Evolutionary conservation across 2,888 invertebrate species (phyloP).

Genomic region (Helicoverpa assulta): DNA sequence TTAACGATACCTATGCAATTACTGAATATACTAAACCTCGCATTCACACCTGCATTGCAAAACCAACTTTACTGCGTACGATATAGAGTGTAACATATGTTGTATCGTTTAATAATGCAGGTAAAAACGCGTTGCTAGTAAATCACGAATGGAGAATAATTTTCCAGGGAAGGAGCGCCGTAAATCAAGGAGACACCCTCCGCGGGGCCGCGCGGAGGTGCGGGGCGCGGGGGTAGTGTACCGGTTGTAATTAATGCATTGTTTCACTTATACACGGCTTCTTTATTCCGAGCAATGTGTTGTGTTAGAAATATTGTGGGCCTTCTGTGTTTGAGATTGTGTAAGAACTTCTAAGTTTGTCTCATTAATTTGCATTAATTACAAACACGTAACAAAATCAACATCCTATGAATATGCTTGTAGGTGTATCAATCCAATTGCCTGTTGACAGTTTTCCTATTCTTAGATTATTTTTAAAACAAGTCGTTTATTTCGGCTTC

Average conservation of each 20-base stretch:
- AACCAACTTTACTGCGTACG: slow-evolving; percentile 39
- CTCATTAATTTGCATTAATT: no score
- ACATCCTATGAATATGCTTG: no score
- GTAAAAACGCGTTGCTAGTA: slow-evolving; percentile 79
- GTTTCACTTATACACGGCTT: slow-evolving; percentile 62
- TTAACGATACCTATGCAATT: slow-evolving; percentile 64
- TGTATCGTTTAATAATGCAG: slow-evolving; percentile 69
- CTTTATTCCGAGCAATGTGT: slow-evolving; percentile 44
- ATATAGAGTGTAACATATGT: slow-evolving; percentile 49
- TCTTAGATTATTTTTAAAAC: no score
- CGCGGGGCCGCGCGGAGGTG: slow-evolving; percentile 14
- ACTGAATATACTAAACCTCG: slow-evolving; percentile 55
- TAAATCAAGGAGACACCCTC: slow-evolving; percentile 68
- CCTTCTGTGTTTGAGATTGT: slow-evolving; percentile 14
- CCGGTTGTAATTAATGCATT: slow-evolving; percentile 65
- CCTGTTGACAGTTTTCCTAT: no score
- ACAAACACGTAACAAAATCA: no score
- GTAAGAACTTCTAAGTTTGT: no score
- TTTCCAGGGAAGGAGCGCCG: slow-evolving; percentile 72
- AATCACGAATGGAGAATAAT: slow-evolving; percentile 83
- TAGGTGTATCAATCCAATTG: no score
- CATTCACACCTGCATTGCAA: slow-evolving; percentile 32
- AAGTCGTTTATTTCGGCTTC: no score
- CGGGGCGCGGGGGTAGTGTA: slow-evolving; percentile 25
- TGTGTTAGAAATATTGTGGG: slow-evolving; percentile 40